phyloP scores from a whole-genome alignment of 2,888 invertebrate genomes.

The Epinotia demarniana region DNA sequence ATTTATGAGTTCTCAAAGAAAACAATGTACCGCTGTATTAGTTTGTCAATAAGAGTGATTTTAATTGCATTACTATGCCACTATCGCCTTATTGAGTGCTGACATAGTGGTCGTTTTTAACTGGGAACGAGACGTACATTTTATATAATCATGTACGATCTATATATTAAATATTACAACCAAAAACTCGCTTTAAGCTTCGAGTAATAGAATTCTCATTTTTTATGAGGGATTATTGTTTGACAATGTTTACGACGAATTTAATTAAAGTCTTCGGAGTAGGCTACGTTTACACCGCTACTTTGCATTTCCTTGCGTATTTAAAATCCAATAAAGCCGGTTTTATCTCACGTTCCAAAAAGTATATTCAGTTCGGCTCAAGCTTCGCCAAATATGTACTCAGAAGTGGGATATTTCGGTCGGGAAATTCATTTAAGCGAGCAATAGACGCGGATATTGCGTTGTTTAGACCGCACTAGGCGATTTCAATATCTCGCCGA shows the following conservation, averaged over 20 bases:
- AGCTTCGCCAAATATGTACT: slow-evolving; percentile 41
- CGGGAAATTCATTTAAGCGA: slow-evolving; percentile 41
- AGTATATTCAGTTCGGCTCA: slow-evolving; percentile 27
- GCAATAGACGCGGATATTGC: slow-evolving; percentile 50
- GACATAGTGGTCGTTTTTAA: too few species aligned
- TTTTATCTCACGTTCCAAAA: slow-evolving; percentile 34
- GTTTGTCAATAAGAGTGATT: too few species aligned
- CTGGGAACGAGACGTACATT: too few species aligned
- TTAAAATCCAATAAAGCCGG: slow-evolving; percentile 40
- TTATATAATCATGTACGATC: background rate
- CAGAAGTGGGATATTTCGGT: slow-evolving; percentile 38
- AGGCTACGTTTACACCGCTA: background rate
- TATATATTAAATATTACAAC: background rate
- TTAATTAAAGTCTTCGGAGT: background rate
- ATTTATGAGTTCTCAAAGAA: too few species aligned
- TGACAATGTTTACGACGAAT: slow-evolving; percentile 1
- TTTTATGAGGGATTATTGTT: background rate
- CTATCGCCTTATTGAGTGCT: too few species aligned
- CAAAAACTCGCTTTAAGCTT: background rate
- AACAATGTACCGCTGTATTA: too few species aligned
- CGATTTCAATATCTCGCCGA: slow-evolving; percentile 52
- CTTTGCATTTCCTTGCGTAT: background rate
- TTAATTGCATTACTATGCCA: too few species aligned
- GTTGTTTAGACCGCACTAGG: slow-evolving; percentile 49
- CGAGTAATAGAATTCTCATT: background rate